Evolutionary conservation across 2,888 invertebrate genomes (phyloP).

Genomic region (Suillia variegata): DNA sequence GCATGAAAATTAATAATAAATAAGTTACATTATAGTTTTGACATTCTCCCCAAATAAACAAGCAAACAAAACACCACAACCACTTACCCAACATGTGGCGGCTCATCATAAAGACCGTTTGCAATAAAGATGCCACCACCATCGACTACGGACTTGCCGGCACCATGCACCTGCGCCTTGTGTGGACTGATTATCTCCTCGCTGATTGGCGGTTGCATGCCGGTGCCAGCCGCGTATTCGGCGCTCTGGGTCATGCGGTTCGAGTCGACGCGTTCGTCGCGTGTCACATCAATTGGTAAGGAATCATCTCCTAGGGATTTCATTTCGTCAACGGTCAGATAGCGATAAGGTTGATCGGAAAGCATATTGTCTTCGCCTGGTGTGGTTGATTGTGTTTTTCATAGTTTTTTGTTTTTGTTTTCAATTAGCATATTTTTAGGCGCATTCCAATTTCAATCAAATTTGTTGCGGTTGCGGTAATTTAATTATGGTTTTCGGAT

Average conservation of each 20-base stretch:
- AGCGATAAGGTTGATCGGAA: conserved; percentile 88
- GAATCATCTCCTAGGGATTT: conserved; percentile 94
- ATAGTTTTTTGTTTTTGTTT: conserved; percentile 25
- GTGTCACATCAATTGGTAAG: conserved; percentile 88
- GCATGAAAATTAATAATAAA: conserved; percentile 23
- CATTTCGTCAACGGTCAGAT: conserved; percentile 94
- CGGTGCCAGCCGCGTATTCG: conserved; percentile 51
- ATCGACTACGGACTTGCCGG: conserved; percentile 60
- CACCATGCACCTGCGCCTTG: conserved; percentile 64
- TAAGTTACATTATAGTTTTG: not conserved
- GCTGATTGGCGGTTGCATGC: conserved; percentile 54
- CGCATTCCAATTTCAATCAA: conserved; percentile 4
- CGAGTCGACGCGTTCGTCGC: conserved; percentile 84
- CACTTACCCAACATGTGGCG: conserved; percentile 70
- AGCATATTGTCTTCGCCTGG: conserved; percentile 89
- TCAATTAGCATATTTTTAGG: not conserved
- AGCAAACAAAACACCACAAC: too few species aligned
- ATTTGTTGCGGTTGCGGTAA: conserved; percentile 22
- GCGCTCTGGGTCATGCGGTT: conserved; percentile 65
- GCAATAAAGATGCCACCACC: conserved; percentile 58
- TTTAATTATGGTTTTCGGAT: too few species aligned
- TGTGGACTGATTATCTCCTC: conserved; percentile 71
- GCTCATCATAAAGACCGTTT: conserved; percentile 60
- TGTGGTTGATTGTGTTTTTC: conserved; percentile 31
- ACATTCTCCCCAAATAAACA: not conserved